These are phyloP conservation scores for Lucinisca nassula DNA, from an alignment of 2,888 invertebrate genomes.

Conservation along the genomic window DNA sequence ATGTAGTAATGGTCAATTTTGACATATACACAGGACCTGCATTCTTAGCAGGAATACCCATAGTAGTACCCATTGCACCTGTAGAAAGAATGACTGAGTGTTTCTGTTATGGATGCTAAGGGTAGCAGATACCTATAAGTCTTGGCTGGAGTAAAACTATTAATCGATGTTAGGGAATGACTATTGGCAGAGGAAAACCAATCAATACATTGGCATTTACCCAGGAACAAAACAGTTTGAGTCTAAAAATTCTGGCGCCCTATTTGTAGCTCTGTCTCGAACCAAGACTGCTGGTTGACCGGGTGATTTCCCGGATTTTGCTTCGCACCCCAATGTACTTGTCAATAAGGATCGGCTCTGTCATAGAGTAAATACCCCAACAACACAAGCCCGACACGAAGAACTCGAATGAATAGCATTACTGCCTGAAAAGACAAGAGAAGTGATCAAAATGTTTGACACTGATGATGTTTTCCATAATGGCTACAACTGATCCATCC, in stretches of 20 bases:
- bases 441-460: neutral
- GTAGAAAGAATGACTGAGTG: slow-evolving; percentile 61
- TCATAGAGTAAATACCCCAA: slow-evolving; percentile 47
- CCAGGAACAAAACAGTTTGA: slow-evolving; percentile 61
- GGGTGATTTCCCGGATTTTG: slow-evolving; percentile 56
- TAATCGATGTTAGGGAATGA: slow-evolving; percentile 62
- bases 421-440: neutral
- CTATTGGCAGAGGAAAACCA: slow-evolving; percentile 53
- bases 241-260: slow-evolving; percentile 58
- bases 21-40: slow-evolving; percentile 52
- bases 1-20: slow-evolving; percentile 70
- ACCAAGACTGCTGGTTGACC: slow-evolving; percentile 58
- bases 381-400: slow-evolving; percentile 29
- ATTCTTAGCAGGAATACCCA: slow-evolving; percentile 40
- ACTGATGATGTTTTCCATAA: neutral
- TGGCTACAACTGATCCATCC: neutral
- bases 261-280: slow-evolving; percentile 66
- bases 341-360: slow-evolving; percentile 62
- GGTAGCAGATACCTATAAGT: slow-evolving; percentile 63
- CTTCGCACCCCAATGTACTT: slow-evolving; percentile 57
- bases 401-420: slow-evolving; percentile 40
- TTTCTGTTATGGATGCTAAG: slow-evolving; percentile 41
- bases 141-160: slow-evolving; percentile 65
- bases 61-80: slow-evolving; percentile 61
- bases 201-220: slow-evolving; percentile 43